A percentile compares a stretch with the other conserved stretches of the same genome.
Evolutionary conservation across 2,797 vertebrate species (phyloP).

Genomic region (Ambastaia sidthimunki): DNA sequence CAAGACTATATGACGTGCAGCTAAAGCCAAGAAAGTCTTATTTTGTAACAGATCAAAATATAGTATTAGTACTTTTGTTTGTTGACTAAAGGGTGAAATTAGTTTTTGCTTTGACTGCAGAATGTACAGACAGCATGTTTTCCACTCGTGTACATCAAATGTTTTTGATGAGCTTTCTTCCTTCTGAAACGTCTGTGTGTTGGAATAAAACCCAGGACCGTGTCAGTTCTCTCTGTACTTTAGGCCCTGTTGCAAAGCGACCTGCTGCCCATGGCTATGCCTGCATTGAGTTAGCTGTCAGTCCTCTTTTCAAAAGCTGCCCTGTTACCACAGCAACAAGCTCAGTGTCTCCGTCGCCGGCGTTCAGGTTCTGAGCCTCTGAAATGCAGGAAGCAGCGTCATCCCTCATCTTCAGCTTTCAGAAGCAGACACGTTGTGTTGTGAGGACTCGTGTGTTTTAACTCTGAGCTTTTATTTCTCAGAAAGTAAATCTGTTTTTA

Average conservation of each 20-base stretch:
- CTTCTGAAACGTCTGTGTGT: no score
- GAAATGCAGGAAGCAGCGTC: slow-evolving; percentile 35
- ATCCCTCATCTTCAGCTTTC: neutral
- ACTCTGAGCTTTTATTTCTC: neutral
- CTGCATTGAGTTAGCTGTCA: slow-evolving; percentile 59
- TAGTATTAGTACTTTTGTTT: no score
- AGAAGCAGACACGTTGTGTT: slow-evolving; percentile 32
- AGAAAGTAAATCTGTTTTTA: no score
- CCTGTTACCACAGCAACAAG: slow-evolving; percentile 53
- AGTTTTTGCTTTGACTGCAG: no score
- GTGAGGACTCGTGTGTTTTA: neutral
- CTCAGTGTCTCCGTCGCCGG: slow-evolving; percentile 41
- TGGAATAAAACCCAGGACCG: slow-evolving; percentile 21
- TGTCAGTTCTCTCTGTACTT: slow-evolving; percentile 49
- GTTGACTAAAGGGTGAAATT: no score
- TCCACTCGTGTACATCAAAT: no score
- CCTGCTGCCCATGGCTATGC: slow-evolving; percentile 53
- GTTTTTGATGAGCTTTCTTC: no score
- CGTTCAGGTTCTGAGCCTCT: slow-evolving; percentile 51
- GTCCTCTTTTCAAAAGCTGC: slow-evolving; percentile 53
- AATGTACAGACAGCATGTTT: no score
- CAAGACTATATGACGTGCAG: neutral
- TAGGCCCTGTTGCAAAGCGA: slow-evolving; percentile 61
- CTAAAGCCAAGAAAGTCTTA: neutral
- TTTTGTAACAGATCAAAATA: neutral